A percentile compares a stretch with the other conserved stretches of the same genome.
These are phyloP conservation scores for Perccottus glenii DNA, from an alignment of 2,113 vertebrate genomes.

Conservation along the genomic window DNA sequence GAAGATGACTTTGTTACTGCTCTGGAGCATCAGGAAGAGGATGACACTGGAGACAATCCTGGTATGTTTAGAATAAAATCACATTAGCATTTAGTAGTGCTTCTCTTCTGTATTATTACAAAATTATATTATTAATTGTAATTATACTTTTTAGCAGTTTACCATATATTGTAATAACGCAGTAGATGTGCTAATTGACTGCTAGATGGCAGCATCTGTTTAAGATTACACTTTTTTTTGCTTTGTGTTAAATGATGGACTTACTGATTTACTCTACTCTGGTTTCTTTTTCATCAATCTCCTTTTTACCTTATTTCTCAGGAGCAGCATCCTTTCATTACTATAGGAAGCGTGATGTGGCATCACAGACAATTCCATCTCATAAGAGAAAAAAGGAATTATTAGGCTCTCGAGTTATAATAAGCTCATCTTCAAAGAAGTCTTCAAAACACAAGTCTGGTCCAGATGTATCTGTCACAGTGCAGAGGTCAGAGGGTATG, in stretches of 20 bases:
- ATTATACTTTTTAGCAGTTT: too few relatives aligned
- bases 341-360: slow-evolving; percentile 84
- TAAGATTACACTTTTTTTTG: neutral
- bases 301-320: slow-evolving; percentile 43
- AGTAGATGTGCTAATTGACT: neutral
- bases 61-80: slow-evolving; percentile 72
- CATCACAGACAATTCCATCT: slow-evolving; percentile 85
- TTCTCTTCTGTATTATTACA: too few relatives aligned
- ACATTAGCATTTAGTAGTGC: slow-evolving; percentile 5
- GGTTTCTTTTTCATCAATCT: neutral
- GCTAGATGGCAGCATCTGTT: slow-evolving; percentile 2
- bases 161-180: too few relatives aligned
- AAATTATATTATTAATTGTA: too few relatives aligned
- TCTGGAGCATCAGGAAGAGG: slow-evolving; percentile 95
- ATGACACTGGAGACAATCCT: slow-evolving; percentile 77
- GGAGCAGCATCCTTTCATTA: slow-evolving; percentile 67
- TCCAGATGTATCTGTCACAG: slow-evolving; percentile 77
- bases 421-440: slow-evolving; percentile 79
- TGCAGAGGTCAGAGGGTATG: slow-evolving; percentile 81
- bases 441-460: slow-evolving; percentile 73
- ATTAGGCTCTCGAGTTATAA: slow-evolving; percentile 77
- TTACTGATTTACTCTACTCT: neutral
- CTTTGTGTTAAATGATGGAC: neutral
- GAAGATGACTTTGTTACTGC: slow-evolving; percentile 99
- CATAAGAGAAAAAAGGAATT: slow-evolving; percentile 79